Percentiles rank a stretch among this genome's conserved stretches.
These are phyloP conservation scores for Xylocampa areola DNA, from an alignment of 2,888 invertebrate species.

Conservation along the genomic window DNA sequence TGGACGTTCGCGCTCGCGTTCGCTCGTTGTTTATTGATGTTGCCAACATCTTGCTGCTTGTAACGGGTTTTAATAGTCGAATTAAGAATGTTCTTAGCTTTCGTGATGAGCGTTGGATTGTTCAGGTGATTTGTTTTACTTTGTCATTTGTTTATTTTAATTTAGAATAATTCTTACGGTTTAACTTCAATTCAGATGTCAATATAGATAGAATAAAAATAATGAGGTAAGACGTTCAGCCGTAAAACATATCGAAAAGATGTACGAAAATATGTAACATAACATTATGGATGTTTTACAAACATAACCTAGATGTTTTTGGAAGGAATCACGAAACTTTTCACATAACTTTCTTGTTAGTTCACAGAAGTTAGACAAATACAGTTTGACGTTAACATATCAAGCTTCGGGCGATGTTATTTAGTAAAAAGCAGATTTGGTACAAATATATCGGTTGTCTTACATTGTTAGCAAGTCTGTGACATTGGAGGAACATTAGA, in stretches of 20 bases:
- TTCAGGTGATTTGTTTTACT: slow-evolving; percentile 67
- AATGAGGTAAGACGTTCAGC: not conserved
- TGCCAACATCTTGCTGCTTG: slow-evolving; percentile 83
- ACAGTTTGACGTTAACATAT: slow-evolving; percentile 53
- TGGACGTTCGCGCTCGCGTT: slow-evolving; percentile 83
- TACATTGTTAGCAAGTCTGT: slow-evolving; percentile 73
- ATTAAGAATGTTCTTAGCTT: slow-evolving; percentile 83
- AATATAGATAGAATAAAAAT: too few relatives aligned
- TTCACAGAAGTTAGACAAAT: slow-evolving; percentile 56
- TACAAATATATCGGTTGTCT: slow-evolving; percentile 60
- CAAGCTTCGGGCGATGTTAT: slow-evolving; percentile 44
- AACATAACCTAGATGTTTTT: slow-evolving; percentile 51
- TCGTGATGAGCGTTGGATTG: slow-evolving; percentile 62
- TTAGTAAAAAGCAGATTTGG: slow-evolving; percentile 44
- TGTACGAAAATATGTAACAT: slow-evolving; percentile 32
- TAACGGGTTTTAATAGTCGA: slow-evolving; percentile 85
- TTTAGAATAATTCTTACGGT: not conserved
- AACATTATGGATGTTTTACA: slow-evolving; percentile 37
- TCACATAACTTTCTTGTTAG: slow-evolving; percentile 54
- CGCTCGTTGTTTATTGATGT: slow-evolving; percentile 86
- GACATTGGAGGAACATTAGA: slow-evolving; percentile 46
- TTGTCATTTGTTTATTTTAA: slow-evolving; percentile 52
- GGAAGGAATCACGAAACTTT: slow-evolving; percentile 45
- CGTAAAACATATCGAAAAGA: slow-evolving; percentile 25
- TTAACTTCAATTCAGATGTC: not conserved